Conservation (phyloP, 2,113 vertebrate species). For the Benthochromis sp. region DNA sequence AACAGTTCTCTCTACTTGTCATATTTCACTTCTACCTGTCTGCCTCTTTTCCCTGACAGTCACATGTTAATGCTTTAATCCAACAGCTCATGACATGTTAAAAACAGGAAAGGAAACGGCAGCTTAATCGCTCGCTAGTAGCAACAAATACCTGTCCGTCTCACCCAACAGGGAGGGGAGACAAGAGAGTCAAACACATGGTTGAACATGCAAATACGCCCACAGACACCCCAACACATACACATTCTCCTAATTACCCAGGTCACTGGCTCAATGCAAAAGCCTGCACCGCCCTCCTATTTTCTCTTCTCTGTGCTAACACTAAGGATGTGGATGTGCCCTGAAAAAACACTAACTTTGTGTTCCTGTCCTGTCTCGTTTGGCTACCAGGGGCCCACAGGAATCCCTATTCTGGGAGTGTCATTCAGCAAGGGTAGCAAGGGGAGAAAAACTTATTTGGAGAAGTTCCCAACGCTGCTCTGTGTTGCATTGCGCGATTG, state of each 20-base stretch:
- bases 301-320: slow-evolving; percentile 18
- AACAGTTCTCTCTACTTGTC: slow-evolving; percentile 5
- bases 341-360: slow-evolving; percentile 45
- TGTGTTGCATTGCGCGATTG: slow-evolving; percentile 1
- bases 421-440: slow-evolving; percentile 63
- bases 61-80: slow-evolving; percentile 67
- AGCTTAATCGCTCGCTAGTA: slow-evolving; percentile 58
- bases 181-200: slow-evolving; percentile 21
- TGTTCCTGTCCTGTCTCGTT: slow-evolving; percentile 48
- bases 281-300: slow-evolving; percentile 2
- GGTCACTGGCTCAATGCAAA: slow-evolving; percentile 36
- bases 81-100: slow-evolving; percentile 44
- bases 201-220: not conserved
- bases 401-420: slow-evolving; percentile 64
- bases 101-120: slow-evolving; percentile 43
- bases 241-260: slow-evolving; percentile 44
- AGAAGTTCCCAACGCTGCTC: slow-evolving; percentile 33
- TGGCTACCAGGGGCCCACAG: slow-evolving; percentile 45
- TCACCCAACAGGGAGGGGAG: not conserved
- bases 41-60: slow-evolving; percentile 41
- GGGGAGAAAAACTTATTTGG: slow-evolving; percentile 46
- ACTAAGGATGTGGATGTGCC: slow-evolving; percentile 15
- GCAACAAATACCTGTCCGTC: slow-evolving; percentile 59
- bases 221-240: not conserved
- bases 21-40: slow-evolving; percentile 28